Evolutionary conservation across 2,797 vertebrate genomes (phyloP).

Genomic region (Emydoidea blandingii): DNA sequence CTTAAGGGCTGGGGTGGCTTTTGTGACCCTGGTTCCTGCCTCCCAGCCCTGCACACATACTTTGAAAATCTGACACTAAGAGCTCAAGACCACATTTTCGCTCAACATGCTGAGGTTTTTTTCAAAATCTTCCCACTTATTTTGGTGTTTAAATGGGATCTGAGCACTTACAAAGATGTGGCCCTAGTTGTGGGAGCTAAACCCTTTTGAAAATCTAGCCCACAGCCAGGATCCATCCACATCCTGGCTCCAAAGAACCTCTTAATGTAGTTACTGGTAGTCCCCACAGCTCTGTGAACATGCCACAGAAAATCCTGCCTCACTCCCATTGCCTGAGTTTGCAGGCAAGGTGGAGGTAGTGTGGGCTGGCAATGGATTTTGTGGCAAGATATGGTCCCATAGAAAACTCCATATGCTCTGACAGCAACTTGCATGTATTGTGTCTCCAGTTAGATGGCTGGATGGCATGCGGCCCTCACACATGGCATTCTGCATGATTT

Average conservation of each 20-base stretch:
- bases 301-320: background rate
- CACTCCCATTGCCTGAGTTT: background rate
- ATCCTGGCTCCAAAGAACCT: background rate
- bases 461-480: background rate
- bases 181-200: background rate
- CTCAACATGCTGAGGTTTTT: background rate
- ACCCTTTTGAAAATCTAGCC: background rate
- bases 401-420: constrained; percentile 4
- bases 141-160: background rate
- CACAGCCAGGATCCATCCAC: background rate
- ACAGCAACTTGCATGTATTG: background rate
- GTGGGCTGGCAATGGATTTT: background rate
- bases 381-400: background rate
- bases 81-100: background rate
- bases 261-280: background rate
- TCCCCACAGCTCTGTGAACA: background rate
- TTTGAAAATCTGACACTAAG: background rate
- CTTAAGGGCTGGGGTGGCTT: background rate
- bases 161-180: background rate
- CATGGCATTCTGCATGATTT: background rate
- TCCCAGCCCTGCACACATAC: rapidly evolving
- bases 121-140: rapidly evolving
- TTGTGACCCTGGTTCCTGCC: background rate
- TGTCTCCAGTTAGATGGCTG: background rate
- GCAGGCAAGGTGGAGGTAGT: background rate